Evolutionary conservation across 2,113 vertebrate genomes (phyloP), one percentile per base, ranked within the genome.

Genomic region (Hippocampus guttulatus): DNA sequence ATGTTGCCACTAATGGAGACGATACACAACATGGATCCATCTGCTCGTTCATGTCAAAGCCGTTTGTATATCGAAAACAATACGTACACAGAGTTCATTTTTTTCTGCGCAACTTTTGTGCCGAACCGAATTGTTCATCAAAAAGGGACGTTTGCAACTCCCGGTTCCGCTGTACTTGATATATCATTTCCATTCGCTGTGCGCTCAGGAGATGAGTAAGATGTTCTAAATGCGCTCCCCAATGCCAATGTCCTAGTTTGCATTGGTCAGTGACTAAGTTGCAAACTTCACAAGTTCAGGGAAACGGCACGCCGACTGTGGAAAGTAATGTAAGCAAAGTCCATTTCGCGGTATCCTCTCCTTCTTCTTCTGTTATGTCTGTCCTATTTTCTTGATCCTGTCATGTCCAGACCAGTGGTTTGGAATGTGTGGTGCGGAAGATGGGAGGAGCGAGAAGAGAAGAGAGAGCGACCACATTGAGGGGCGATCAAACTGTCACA

Each of bases 401-500:
- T 65, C 63, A 45, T 65, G 63, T 45, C 63, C 63, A 65, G 41
- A 47, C 63, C 63, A 65, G 63, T 65, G 63, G 41, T 65, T 45
- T 45, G 63, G 63, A 65, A 65, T 65, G 63, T 47, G 63, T 16
- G 63, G 21, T 25, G 63, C 45, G 63, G n/a, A 47, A 43, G 63
- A 65, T 65, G 63, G 63, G 63, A 65, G 63, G 63, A 65, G 63
- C 41, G n/a, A 65, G 33, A 40, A 21, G 61, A 63, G 61, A 63
- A 23, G 60, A 21, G 20, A 45, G 21, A 43, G n/a, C n/a, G 11
- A 45, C 63, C 63, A 15, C 63, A 65, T 25, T 47, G 63, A 65
- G 63, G 41, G 63, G 40, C 63, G 40, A 65, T 65, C 63, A 65
- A 65, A 65, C 41, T 65, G 63, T 65, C 63, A 65, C 8, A 65